phyloP scores from a whole-genome alignment of 2,797 vertebrate genomes.

The Perodicticus potto region DNA sequence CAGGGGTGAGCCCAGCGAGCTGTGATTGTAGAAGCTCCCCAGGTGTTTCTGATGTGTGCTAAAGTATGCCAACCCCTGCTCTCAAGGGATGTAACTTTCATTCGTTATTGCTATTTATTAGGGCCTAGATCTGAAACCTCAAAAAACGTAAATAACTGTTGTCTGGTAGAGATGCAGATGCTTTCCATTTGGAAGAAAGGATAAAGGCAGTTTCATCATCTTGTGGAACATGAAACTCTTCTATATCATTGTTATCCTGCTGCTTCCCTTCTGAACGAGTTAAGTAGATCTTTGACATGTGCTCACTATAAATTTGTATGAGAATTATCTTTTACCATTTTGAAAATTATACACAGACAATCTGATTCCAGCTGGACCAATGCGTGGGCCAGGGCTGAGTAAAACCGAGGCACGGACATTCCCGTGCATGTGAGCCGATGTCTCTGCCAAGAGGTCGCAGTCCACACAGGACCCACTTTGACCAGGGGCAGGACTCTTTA shows the following conservation, averaged over 20 bases:
- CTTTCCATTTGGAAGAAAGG: conserved; percentile 31
- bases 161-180: background rate
- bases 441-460: background rate
- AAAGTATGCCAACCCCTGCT: background rate
- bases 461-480: background rate
- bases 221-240: background rate
- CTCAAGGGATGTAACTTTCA: background rate
- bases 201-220: background rate
- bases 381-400: background rate
- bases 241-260: background rate
- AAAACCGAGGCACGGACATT: background rate
- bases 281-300: conserved; percentile 10
- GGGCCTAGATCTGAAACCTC: conserved; percentile 2
- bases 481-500: background rate
- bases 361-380: background rate
- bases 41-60: background rate
- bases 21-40: background rate
- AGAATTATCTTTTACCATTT: background rate
- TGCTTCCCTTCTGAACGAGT: background rate
- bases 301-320: background rate
- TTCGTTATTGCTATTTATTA: background rate
- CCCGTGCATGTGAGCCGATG: background rate
- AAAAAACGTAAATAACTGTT: conserved; percentile 12
- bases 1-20: background rate
- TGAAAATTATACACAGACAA: background rate